A percentile compares a stretch with the other conserved stretches of the same genome.
These are phyloP conservation scores for Pseudochirops corinnae DNA, from an alignment of 2,797 vertebrate genomes.

Conservation along the genomic window DNA sequence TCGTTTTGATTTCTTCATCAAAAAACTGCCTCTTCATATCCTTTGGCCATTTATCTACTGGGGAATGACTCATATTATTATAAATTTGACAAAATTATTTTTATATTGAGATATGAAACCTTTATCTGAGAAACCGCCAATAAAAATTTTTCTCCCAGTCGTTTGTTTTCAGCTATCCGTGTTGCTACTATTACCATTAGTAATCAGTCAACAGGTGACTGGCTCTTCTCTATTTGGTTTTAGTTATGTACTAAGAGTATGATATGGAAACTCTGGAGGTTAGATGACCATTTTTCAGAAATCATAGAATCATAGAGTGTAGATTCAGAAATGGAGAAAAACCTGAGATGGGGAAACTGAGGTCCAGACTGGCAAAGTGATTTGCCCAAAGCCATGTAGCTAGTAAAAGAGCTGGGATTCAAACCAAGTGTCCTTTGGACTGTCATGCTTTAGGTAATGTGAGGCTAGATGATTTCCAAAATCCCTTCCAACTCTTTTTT, in stretches of 20 bases:
- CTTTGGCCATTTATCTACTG: not conserved
- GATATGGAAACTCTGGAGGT: not conserved
- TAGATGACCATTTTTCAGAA: not conserved
- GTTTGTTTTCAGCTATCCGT: constrained; percentile 3
- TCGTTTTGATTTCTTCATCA: not conserved
- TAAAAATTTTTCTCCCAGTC: not conserved
- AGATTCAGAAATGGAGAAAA: not conserved
- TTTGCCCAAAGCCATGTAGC: not conserved
- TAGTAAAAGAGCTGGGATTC: not conserved
- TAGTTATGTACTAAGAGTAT: not conserved
- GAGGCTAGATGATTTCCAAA: not conserved
- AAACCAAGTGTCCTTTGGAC: not conserved
- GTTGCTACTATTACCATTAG: not conserved
- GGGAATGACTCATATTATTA: not conserved
- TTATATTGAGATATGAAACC: not conserved
- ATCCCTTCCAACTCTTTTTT: not conserved
- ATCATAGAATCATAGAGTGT: not conserved
- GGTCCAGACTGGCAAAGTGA: not conserved
- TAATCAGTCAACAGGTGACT: not conserved
- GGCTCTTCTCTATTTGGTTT: not conserved
- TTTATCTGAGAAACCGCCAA: not conserved
- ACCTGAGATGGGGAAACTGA: not conserved
- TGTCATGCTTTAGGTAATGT: not conserved
- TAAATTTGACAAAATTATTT: not conserved
- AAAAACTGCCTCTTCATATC: not conserved